These are phyloP conservation scores for Tipula vernalis DNA, from an alignment of 2,888 invertebrate genomes.

Conservation along the genomic window DNA sequence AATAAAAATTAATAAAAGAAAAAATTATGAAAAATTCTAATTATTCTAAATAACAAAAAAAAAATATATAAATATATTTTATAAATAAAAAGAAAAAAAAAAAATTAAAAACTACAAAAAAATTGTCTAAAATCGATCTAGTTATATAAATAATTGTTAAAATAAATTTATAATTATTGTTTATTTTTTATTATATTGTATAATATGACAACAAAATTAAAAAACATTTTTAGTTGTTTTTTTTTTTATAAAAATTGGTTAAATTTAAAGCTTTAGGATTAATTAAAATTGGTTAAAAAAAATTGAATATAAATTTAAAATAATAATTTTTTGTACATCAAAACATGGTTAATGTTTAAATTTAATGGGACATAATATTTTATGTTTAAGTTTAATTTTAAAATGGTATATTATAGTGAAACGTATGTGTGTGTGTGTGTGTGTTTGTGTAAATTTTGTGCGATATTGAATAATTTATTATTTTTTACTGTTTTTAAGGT, in stretches of 20 bases:
- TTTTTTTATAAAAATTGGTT: background rate
- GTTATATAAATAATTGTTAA: slow-evolving; percentile 11
- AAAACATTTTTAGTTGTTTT: background rate
- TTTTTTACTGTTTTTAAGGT: background rate
- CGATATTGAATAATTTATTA: background rate
- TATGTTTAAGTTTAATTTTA: background rate
- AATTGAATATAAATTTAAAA: background rate
- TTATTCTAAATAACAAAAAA: slow-evolving; percentile 8
- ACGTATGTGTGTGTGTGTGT: background rate
- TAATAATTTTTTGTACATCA: background rate
- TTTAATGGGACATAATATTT: background rate
- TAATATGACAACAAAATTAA: background rate
- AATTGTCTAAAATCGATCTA: slow-evolving; percentile 16
- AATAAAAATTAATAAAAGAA: background rate
- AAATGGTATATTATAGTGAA: background rate
- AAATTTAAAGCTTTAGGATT: background rate
- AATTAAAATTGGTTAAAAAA: background rate
- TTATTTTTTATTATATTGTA: background rate
- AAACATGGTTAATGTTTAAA: background rate
- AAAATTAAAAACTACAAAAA: slow-evolving; percentile 8
- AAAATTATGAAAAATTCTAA: slow-evolving; percentile 11
- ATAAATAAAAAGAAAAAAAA: slow-evolving; percentile 11
- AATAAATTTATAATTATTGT: background rate
- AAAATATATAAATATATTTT: background rate
- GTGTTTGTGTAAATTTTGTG: background rate